These are phyloP conservation scores for Chelon labrosus DNA, from an alignment of 2,797 vertebrate genomes.

Conservation along the genomic window DNA sequence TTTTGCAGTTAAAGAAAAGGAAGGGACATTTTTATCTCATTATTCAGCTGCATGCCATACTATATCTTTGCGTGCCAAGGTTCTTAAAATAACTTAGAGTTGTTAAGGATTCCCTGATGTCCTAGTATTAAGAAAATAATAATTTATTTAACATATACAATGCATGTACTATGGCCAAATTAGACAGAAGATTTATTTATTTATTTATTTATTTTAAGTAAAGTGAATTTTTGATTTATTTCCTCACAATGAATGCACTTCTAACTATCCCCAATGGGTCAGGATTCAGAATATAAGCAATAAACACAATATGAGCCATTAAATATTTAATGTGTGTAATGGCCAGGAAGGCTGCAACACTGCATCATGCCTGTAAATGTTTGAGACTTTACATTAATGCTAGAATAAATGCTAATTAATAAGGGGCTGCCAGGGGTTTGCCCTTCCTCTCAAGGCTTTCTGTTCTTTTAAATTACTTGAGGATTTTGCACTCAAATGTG, in stretches of 20 bases:
- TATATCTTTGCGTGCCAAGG: conserved; percentile 2
- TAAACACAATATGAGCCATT: neutral
- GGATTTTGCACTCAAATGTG: neutral
- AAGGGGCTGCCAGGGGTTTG: neutral
- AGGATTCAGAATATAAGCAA: neutral
- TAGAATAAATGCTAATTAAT: conserved; percentile 11
- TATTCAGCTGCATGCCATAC: neutral
- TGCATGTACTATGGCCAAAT: neutral
- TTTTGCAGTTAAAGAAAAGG: neutral
- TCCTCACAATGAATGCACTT: neutral
- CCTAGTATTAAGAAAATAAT: neutral
- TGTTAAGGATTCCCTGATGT: neutral
- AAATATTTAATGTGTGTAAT: neutral
- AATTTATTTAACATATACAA: neutral
- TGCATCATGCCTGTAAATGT: neutral
- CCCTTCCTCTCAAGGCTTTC: neutral
- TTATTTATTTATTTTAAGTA: neutral
- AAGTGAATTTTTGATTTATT: neutral
- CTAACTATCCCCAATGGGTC: neutral
- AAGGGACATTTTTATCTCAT: neutral
- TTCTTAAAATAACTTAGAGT: neutral
- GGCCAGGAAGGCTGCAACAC: neutral
- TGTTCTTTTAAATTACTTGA: neutral
- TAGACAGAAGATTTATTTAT: neutral
- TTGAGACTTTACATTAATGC: conserved; percentile 8